Conservation (phyloP, 2,797 vertebrate genomes). For the Microhierax caerulescens region DNA sequence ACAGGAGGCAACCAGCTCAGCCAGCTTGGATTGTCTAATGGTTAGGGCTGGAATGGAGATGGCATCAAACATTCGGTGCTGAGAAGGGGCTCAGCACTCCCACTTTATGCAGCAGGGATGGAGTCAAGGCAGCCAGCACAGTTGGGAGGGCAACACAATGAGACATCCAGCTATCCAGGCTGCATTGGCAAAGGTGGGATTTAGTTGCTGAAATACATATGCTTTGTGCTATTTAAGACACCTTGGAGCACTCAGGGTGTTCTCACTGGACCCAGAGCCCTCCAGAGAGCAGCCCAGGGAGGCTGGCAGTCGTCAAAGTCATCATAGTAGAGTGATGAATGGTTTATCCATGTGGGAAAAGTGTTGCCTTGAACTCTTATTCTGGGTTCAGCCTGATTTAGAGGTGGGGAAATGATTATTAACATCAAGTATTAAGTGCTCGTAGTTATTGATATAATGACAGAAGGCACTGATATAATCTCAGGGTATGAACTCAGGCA, state of each 20-base stretch:
- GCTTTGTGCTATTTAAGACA: neutral
- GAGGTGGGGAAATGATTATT: neutral
- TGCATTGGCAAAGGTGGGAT: neutral
- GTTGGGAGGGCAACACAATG: neutral
- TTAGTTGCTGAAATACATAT: neutral
- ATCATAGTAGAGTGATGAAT: neutral
- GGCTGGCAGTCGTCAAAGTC: neutral
- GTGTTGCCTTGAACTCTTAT: neutral
- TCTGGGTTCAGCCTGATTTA: neutral
- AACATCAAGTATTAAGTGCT: neutral
- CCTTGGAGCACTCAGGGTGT: neutral
- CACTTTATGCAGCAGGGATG: neutral
- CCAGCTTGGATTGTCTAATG: neutral
- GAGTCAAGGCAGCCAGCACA: neutral
- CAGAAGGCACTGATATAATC: neutral
- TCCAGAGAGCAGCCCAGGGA: neutral
- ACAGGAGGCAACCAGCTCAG: neutral
- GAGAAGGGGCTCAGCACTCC: neutral
- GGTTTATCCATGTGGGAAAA: neutral
- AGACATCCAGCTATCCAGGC: neutral
- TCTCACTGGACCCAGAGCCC: neutral
- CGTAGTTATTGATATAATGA: neutral
- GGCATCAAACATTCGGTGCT: accelerated
- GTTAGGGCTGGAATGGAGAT: neutral
- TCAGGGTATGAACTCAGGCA: neutral